Evolutionary conservation across 2,888 invertebrate genomes (phyloP).

Genomic region (Eristalis tenax): DNA sequence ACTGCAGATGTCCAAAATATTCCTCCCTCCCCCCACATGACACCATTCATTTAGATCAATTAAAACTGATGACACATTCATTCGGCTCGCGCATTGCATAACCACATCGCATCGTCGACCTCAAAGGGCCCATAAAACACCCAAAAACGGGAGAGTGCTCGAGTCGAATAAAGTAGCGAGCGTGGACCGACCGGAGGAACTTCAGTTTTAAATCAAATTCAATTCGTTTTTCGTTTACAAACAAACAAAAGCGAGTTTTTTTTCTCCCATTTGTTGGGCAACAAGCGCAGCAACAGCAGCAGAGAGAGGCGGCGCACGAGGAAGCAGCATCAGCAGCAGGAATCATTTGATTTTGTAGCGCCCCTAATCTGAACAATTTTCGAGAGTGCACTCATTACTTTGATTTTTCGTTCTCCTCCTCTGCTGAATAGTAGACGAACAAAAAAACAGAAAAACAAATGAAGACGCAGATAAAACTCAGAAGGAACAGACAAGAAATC

Average conservation of each 20-base stretch:
- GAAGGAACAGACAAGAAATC: neutral
- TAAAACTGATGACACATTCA: neutral
- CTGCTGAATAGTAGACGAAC: neutral
- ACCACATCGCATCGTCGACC: neutral
- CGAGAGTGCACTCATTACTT: constrained; percentile 43
- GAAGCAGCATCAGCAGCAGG: neutral
- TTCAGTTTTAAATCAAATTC: constrained; percentile 9
- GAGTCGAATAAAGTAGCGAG: neutral
- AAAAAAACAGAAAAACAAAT: neutral
- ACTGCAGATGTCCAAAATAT: neutral
- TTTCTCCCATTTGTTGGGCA: constrained; percentile 22
- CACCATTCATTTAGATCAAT: neutral
- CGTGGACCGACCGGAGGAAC: neutral
- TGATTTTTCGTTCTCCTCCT: neutral
- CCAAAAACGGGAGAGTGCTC: neutral
- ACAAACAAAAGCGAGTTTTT: constrained; percentile 12
- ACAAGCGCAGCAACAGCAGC: neutral
- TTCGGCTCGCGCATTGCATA: constrained; percentile 27
- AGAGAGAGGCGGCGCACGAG: too few relatives aligned
- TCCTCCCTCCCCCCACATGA: neutral
- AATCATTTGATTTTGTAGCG: constrained; percentile 29
- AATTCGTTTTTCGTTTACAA: constrained; percentile 30
- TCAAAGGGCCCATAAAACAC: constrained; percentile 20
- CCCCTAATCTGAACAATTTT: constrained; percentile 32
- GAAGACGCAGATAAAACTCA: neutral